Percentiles rank a stretch among this genome's conserved stretches.
Conservation (phyloP, 2,113 vertebrate genomes). For the Setophaga coronata region DNA sequence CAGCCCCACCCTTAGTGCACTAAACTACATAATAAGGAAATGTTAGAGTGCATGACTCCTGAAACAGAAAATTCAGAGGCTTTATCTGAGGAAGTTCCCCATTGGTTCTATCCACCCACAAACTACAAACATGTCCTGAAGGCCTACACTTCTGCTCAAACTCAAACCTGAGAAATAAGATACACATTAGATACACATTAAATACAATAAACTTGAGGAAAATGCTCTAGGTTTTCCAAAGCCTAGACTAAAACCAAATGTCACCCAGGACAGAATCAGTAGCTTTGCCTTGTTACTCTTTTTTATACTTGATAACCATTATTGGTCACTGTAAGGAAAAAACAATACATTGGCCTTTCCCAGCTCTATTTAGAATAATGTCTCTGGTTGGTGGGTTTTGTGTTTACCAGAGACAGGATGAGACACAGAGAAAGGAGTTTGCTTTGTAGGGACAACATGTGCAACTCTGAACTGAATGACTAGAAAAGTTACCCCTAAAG, state of each 20-base stretch:
- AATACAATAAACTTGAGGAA: neutral
- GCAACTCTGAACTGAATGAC: neutral
- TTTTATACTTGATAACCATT: neutral
- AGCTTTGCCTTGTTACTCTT: neutral
- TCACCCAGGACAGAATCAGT: neutral
- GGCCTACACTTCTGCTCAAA: neutral
- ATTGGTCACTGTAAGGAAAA: neutral
- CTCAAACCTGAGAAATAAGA: neutral
- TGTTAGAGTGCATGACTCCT: neutral
- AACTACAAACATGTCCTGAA: neutral
- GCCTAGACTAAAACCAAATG: neutral
- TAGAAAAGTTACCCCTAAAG: neutral
- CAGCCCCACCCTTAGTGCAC: neutral
- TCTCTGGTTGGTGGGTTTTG: neutral
- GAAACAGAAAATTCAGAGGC: neutral
- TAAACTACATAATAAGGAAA: neutral
- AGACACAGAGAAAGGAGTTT: neutral
- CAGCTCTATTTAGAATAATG: neutral
- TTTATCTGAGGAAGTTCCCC: neutral
- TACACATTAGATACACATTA: neutral
- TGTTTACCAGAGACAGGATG: neutral
- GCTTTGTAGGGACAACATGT: neutral
- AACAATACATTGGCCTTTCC: neutral
- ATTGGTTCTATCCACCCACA: neutral
- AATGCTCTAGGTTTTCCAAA: neutral